Conservation (phyloP, 2,797 vertebrate species). For the Alexandromys oeconomus region DNA sequence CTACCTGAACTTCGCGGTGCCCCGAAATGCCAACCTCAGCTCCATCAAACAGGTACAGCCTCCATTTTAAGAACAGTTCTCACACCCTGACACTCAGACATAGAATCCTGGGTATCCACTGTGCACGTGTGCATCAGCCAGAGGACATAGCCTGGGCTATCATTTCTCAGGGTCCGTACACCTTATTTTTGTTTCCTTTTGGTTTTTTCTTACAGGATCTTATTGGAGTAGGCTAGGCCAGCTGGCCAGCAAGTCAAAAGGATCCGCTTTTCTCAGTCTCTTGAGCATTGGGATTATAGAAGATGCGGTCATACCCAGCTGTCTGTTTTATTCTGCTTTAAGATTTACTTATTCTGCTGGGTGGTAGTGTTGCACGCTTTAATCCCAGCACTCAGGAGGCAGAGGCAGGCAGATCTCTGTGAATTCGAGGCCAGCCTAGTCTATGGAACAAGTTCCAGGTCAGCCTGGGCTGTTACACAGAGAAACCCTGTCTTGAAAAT, state of each 20-base stretch:
- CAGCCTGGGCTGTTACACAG: not conserved
- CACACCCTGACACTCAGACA: not conserved
- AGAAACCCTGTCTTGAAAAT: not conserved
- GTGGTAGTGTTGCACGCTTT: not conserved
- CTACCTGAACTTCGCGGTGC: conserved; percentile 95
- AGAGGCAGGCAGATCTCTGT: not conserved
- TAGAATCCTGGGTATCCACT: not conserved
- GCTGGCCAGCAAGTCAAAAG: not conserved
- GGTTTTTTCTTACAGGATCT: not conserved
- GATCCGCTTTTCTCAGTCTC: not conserved
- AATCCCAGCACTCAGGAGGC: not conserved
- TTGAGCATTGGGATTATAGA: not conserved
- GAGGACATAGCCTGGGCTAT: not conserved
- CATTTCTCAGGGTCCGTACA: too few species aligned
- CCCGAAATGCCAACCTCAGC: conserved; percentile 94
- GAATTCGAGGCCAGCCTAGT: not conserved
- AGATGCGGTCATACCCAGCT: too few species aligned
- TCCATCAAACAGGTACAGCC: conserved; percentile 94
- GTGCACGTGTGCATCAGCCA: not conserved
- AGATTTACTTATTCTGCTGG: not conserved
- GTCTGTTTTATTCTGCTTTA: not conserved
- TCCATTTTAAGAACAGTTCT: not conserved
- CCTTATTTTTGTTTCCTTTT: not conserved
- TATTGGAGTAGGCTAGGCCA: not conserved
- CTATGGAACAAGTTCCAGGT: not conserved